Percentiles rank a stretch among this genome's conserved stretches.
phyloP scores from a whole-genome alignment of 2,888 invertebrate genomes.

The Brachynemurus nebulosus region DNA sequence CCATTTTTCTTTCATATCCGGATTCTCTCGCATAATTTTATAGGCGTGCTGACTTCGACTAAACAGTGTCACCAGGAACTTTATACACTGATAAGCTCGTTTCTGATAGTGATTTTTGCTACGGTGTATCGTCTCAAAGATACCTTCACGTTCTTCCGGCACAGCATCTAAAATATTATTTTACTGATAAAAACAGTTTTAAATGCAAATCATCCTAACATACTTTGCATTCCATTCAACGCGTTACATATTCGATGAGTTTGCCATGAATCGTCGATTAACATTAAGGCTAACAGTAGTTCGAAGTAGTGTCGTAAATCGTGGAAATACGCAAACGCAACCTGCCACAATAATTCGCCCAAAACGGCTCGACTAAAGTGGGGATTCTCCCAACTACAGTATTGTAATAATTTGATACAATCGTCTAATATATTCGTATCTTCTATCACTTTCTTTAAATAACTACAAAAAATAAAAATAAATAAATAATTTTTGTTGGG shows the following conservation, averaged over 20 bases:
- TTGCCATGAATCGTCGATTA: conserved; percentile 94
- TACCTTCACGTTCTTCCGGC: conserved; percentile 76
- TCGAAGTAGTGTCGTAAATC: conserved; percentile 89
- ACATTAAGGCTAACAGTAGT: conserved; percentile 68
- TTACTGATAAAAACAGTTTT: neutral
- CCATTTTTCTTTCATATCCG: conserved; percentile 77
- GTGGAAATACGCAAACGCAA: conserved; percentile 82
- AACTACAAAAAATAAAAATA: conserved; percentile 37
- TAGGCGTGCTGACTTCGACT: conserved; percentile 69
- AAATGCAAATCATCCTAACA: conserved; percentile 22
- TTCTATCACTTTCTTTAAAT: conserved; percentile 90
- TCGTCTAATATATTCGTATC: conserved; percentile 89
- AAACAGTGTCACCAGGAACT: conserved; percentile 85
- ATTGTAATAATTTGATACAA: conserved; percentile 77
- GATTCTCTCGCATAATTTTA: conserved; percentile 61
- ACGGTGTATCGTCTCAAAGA: conserved; percentile 83
- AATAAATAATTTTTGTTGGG: no score
- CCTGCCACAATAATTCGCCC: conserved; percentile 83
- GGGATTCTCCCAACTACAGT: conserved; percentile 94
- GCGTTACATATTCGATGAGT: conserved; percentile 87
- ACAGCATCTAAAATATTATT: conserved; percentile 37
- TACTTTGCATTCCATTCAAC: conserved; percentile 53
- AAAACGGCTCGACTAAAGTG: conserved; percentile 81
- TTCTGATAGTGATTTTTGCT: conserved; percentile 93
- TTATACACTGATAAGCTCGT: conserved; percentile 92